Conservation (phyloP, 2,113 vertebrate species). For the Strix aluco region DNA sequence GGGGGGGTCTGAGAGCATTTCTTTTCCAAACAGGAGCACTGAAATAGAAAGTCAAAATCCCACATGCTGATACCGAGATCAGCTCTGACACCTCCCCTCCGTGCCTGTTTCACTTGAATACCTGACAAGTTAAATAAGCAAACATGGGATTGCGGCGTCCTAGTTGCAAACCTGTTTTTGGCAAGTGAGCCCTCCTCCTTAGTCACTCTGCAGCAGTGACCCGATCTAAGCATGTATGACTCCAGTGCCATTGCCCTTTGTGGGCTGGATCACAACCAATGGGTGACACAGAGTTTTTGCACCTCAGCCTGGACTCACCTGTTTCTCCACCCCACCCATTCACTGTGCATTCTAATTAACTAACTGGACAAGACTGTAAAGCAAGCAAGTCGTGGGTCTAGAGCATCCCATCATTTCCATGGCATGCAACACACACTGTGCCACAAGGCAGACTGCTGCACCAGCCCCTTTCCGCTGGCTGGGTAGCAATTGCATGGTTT, state of each 20-base stretch:
- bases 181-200: neutral
- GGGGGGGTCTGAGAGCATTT: neutral
- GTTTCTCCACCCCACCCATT: neutral
- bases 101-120: slow-evolving; percentile 9
- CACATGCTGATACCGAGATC: neutral
- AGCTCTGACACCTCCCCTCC: slow-evolving; percentile 9
- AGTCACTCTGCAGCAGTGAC: neutral
- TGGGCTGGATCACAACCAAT: neutral
- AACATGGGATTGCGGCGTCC: neutral
- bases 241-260: neutral
- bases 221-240: rapidly evolving
- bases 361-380: neutral
- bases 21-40: slow-evolving; percentile 27
- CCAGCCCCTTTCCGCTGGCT: neutral
- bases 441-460: neutral
- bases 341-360: neutral
- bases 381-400: neutral
- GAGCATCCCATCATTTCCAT: neutral
- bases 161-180: neutral
- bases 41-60: slow-evolving; percentile 46
- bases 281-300: neutral
- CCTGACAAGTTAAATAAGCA: slow-evolving; percentile 51
- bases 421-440: rapidly evolving
- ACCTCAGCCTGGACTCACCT: neutral
- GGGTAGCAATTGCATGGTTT: neutral